These are phyloP conservation scores for Aleiodes sp. DNA, from an alignment of 1,140 invertebrate species.

Conservation along the genomic window DNA sequence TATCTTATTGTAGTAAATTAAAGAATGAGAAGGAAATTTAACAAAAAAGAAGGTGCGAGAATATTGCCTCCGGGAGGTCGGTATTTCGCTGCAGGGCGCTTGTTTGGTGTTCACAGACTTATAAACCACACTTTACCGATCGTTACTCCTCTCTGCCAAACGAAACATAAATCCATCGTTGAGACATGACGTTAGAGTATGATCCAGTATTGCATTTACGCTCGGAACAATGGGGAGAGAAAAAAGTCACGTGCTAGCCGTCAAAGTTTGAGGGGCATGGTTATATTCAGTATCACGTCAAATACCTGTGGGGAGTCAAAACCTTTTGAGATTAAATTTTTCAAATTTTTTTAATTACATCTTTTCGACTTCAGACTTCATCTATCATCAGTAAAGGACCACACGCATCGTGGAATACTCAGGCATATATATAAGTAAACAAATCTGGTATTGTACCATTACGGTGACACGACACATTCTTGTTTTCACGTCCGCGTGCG, in stretches of 20 bases:
- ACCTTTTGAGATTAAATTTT: too few relatives aligned
- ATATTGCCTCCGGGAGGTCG: constrained; percentile 46
- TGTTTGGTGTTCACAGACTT: constrained; percentile 60
- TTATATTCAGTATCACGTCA: constrained; percentile 52
- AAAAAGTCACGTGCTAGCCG: constrained; percentile 26
- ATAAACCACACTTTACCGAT: constrained; percentile 67
- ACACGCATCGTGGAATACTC: too few relatives aligned
- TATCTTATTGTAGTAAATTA: too few relatives aligned
- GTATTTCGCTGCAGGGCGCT: constrained; percentile 55
- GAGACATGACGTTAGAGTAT: not conserved
- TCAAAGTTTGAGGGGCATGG: constrained; percentile 51
- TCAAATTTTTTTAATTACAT: too few relatives aligned
- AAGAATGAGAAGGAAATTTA: not conserved
- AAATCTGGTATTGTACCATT: not conserved
- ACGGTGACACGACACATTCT: not conserved
- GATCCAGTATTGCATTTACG: not conserved
- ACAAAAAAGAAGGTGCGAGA: constrained; percentile 29
- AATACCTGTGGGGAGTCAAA: constrained; percentile 51
- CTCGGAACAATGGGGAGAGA: not conserved
- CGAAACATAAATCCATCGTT: not conserved
- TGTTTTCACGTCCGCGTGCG: not conserved
- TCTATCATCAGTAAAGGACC: too few relatives aligned
- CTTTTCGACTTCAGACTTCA: too few relatives aligned
- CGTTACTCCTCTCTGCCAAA: constrained; percentile 52
- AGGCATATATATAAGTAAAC: not conserved